These are phyloP conservation scores for Apocheima hispidaria DNA, from an alignment of 2,888 invertebrate species.

Conservation along the genomic window DNA sequence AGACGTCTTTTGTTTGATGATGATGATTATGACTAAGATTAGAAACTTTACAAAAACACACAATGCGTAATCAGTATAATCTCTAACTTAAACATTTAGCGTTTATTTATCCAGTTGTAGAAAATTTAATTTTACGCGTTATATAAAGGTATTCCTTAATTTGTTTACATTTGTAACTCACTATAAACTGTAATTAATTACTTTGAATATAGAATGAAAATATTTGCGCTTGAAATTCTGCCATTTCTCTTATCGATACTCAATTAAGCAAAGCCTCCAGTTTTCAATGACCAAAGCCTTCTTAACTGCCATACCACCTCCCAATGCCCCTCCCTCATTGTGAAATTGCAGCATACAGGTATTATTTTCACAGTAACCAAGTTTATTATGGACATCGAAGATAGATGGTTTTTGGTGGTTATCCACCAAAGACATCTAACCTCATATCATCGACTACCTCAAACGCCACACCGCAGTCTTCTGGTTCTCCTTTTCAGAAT, in stretches of 20 bases:
- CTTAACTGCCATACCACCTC: too few species aligned
- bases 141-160: not conserved
- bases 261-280: too few species aligned
- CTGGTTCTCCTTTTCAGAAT: not conserved
- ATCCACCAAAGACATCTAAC: not conserved
- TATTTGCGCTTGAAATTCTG: not conserved
- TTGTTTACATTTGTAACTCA: too few species aligned
- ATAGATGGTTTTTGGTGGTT: too few species aligned
- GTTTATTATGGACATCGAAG: too few species aligned
- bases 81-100: not conserved
- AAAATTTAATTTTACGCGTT: not conserved
- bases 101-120: not conserved
- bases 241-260: too few species aligned
- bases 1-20: too few species aligned
- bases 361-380: too few species aligned
- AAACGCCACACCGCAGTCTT: not conserved
- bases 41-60: not conserved
- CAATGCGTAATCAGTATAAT: not conserved
- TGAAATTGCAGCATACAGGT: too few species aligned
- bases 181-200: not conserved
- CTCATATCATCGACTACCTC: not conserved
- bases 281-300: too few species aligned
- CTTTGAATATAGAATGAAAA: not conserved
- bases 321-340: too few species aligned
- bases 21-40: not conserved